These are phyloP conservation scores for Illadopsis cleaveri DNA, from an alignment of 2,113 vertebrate species.

Conservation along the genomic window DNA sequence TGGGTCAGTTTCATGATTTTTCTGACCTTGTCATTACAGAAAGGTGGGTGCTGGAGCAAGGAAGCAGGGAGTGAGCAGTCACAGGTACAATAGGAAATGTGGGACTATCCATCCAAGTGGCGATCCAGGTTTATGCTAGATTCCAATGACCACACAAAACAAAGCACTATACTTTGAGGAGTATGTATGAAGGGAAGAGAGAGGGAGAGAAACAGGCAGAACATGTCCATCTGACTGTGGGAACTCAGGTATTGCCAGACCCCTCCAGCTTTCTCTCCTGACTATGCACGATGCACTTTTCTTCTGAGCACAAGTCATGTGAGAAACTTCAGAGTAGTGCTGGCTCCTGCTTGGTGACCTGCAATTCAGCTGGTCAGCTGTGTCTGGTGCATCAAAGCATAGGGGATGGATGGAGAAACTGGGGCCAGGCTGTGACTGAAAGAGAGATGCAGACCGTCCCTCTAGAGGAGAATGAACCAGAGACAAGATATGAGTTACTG, in stretches of 20 bases:
- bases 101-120: background rate
- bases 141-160: background rate
- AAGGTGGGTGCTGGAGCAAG: background rate
- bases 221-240: background rate
- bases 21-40: background rate
- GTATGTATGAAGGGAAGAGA: background rate
- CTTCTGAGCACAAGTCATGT: background rate
- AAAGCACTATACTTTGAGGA: background rate
- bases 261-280: background rate
- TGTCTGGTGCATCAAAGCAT: rapidly evolving
- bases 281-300: background rate
- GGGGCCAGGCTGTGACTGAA: no score
- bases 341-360: background rate
- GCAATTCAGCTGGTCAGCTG: background rate
- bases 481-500: background rate
- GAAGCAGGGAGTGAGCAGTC: background rate
- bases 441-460: background rate
- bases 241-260: background rate
- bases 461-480: background rate
- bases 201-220: background rate
- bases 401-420: background rate
- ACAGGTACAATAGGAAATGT: background rate
- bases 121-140: background rate
- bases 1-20: background rate
- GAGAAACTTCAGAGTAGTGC: background rate